Conservation (phyloP, 1,140 invertebrate species). For the Trichomalopsis sarcophagae region DNA sequence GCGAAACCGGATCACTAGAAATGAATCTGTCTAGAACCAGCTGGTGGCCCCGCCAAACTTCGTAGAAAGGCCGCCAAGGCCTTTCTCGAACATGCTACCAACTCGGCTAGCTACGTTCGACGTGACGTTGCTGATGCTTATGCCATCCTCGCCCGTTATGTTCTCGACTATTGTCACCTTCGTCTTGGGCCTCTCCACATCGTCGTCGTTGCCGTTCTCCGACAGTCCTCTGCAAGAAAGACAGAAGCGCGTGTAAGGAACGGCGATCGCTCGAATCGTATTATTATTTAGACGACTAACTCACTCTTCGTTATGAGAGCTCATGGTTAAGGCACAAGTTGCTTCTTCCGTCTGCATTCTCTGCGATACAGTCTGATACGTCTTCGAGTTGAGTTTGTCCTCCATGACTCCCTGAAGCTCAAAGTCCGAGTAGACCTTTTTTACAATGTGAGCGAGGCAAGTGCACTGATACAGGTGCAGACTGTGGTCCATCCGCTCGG, state of each 20-base stretch:
- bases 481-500: constrained; percentile 93
- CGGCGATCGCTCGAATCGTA: too few species aligned
- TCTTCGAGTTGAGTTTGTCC: constrained; percentile 97
- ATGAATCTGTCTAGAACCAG: constrained; percentile 78
- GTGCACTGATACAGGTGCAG: constrained; percentile 98
- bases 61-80: constrained; percentile 86
- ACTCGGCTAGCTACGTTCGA: constrained; percentile 86
- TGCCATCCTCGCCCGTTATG: constrained; percentile 78
- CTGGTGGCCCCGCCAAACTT: constrained; percentile 84
- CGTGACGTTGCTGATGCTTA: constrained; percentile 82
- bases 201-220: constrained; percentile 81
- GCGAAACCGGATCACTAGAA: constrained; percentile 14
- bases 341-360: constrained; percentile 98
- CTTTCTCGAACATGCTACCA: constrained; percentile 88
- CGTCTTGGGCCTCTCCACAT: constrained; percentile 77
- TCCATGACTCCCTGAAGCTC: constrained; percentile 99
- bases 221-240: constrained; percentile 67
- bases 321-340: constrained; percentile 91
- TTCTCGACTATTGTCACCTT: constrained; percentile 80
- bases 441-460: constrained; percentile 96
- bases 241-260: neutral
- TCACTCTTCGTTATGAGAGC: constrained; percentile 81
- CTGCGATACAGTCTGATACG: constrained; percentile 93
- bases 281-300: constrained; percentile 36
- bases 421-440: constrained; percentile 99